Base-by-base conservation (phyloP, 2,888 invertebrate genomes). In the Salticus scenicus region DNA sequence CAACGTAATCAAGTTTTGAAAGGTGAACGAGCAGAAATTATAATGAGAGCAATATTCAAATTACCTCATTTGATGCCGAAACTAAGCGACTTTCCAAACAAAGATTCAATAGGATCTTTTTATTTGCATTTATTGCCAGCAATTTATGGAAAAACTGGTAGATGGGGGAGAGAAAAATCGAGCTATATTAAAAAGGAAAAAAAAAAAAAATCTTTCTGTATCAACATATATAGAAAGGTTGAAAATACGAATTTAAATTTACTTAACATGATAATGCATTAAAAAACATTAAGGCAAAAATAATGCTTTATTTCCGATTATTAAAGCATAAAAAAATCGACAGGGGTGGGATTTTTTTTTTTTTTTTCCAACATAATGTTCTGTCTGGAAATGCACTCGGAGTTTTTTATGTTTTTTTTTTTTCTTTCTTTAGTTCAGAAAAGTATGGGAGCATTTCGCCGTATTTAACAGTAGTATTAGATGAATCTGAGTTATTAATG, bases 261-360 rank as follows among this genome's bases (percentile, higher is more conserved):
- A 67, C 67, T 70, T 72, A 57, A 24, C 69, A 84, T 84, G 78
- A 84, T 84, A 84, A 67, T 67, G 67, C 77, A 72, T 84, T 84
- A 84, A 84, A 84, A 84, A 84, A 84, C 83, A 84, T 84, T 84
- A 84, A 84, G 77, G 77, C 83, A 84, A 77, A 84, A 84, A 84
- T 84, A 77, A 84, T 84, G 77, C 83, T 77, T 67, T 51, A 63
- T 71, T 84, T 84, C n/a, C 64, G 72, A 72, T 78, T 77, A 77
- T 73, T 72, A 84, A 77, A 67, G 77, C 41, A 31, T 47, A 71
- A 82, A 73, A 80, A n/a, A 33, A 67, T 41, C 28, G 64, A 71
- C 72, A 33, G 47, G 83, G 83, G 83, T 72, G 37, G 67, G 83
- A 69, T 70, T 74, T 82, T 83, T 81, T 74, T 33, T 10, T 41